Conservation (phyloP, 2,888 invertebrate genomes). For the Empis livida region DNA sequence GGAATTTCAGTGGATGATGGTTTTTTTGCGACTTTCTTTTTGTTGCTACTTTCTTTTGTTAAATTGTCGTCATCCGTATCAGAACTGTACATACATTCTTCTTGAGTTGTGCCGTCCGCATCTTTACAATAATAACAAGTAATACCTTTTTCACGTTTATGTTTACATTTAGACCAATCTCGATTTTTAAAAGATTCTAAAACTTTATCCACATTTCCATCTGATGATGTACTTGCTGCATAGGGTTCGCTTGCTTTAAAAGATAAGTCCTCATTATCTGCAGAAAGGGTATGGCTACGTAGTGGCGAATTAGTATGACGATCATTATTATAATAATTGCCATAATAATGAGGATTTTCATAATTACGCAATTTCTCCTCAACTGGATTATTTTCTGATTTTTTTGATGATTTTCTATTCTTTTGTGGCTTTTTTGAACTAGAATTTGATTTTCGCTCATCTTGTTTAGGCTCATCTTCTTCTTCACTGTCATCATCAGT, state of each 20-base stretch:
- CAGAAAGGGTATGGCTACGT: background rate
- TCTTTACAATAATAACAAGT: constrained; percentile 63
- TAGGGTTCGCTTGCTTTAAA: background rate
- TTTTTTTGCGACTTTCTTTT: background rate
- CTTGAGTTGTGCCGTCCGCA: constrained; percentile 54
- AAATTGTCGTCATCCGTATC: constrained; percentile 34
- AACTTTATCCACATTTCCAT: constrained; percentile 47
- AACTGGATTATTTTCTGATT: background rate
- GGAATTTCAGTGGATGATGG: too few relatives aligned
- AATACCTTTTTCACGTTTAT: constrained; percentile 53
- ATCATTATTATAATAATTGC: background rate
- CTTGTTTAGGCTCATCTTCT: background rate
- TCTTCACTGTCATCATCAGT: background rate
- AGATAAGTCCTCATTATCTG: background rate
- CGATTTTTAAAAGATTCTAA: constrained; percentile 60
- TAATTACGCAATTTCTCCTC: background rate
- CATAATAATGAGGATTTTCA: background rate
- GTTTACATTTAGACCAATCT: constrained; percentile 58
- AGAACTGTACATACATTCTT: constrained; percentile 67
- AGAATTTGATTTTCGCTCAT: background rate
- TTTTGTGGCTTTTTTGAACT: background rate
- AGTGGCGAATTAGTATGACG: background rate
- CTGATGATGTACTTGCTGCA: background rate
- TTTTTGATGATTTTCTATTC: background rate
- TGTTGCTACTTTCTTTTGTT: background rate